Conservation (phyloP, 2,888 invertebrate genomes). For the Chromoteleia sp. region DNA sequence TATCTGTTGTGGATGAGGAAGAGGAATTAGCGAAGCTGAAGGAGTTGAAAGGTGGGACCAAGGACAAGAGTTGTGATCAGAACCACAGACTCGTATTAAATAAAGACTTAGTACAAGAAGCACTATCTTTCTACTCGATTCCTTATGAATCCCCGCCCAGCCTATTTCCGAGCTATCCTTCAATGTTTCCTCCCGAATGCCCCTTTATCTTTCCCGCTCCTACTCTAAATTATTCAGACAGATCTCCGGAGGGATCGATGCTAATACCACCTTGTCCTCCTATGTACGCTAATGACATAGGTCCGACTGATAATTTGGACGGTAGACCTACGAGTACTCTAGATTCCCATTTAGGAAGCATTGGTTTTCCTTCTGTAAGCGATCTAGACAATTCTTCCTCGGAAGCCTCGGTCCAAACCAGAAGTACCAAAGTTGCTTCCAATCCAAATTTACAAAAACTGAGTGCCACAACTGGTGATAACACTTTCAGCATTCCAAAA, state of each 20-base stretch:
- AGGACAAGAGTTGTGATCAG: slow-evolving; percentile 3
- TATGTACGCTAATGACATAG: slow-evolving; percentile 70
- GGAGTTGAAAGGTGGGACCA: slow-evolving; percentile 65
- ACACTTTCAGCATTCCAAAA: slow-evolving; percentile 63
- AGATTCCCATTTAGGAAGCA: slow-evolving; percentile 43
- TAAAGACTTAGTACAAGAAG: slow-evolving; percentile 36
- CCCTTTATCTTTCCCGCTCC: slow-evolving; percentile 78
- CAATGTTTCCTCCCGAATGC: slow-evolving; percentile 74
- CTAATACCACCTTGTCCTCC: slow-evolving; percentile 73
- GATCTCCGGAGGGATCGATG: slow-evolving; percentile 58
- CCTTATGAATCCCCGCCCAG: slow-evolving; percentile 65
- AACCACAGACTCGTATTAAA: slow-evolving; percentile 5
- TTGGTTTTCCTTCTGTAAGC: slow-evolving; percentile 57
- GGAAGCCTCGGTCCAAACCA: slow-evolving; percentile 64
- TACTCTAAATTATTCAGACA: slow-evolving; percentile 58
- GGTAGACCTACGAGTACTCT: slow-evolving; percentile 1
- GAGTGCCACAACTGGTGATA: slow-evolving; percentile 33
- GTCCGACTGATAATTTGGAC: slow-evolving; percentile 12
- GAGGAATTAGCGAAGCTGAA: slow-evolving; percentile 81
- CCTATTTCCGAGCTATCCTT: slow-evolving; percentile 73
- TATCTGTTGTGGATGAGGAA: slow-evolving; percentile 92
- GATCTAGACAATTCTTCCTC: slow-evolving; percentile 65
- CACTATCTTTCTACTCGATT: slow-evolving; percentile 56
- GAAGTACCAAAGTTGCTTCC: slow-evolving; percentile 64
- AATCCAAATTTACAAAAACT: slow-evolving; percentile 46